These are phyloP conservation scores for Rhagoletis zephyria DNA, from an alignment of 1,140 invertebrate genomes.

Conservation along the genomic window DNA sequence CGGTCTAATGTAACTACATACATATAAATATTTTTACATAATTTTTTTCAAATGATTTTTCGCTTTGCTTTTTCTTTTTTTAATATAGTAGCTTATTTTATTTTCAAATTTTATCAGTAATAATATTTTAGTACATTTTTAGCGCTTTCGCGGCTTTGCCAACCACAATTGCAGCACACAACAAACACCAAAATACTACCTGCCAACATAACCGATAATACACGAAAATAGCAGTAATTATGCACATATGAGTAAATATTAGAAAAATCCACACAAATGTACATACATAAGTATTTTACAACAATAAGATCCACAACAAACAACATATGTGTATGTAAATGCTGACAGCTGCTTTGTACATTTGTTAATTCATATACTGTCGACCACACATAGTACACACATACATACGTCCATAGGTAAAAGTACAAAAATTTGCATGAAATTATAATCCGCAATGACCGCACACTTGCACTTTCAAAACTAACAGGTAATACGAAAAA, in stretches of 20 bases:
- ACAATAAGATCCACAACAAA: not conserved
- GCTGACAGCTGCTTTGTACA: not conserved
- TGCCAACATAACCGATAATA: not conserved
- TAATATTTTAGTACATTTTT: not conserved
- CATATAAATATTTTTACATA: not conserved
- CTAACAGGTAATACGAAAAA: not conserved
- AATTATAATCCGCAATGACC: not conserved
- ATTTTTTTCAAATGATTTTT: too few species aligned
- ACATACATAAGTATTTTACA: not conserved
- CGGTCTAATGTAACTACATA: too few species aligned
- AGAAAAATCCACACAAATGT: not conserved
- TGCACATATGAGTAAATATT: not conserved
- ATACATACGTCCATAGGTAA: too few species aligned
- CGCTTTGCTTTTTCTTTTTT: not conserved
- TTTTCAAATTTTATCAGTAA: too few species aligned
- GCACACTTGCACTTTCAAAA: not conserved
- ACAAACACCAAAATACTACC: not conserved
- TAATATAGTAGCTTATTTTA: not conserved
- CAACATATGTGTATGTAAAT: not conserved
- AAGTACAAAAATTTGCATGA: not conserved
- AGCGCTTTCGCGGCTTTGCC: not conserved
- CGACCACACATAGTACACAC: too few species aligned
- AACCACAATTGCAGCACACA: not conserved
- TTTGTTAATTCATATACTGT: not conserved
- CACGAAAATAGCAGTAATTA: not conserved